Evolutionary conservation across 2,888 invertebrate genomes (phyloP), one percentile per base, ranked within the genome.

Genomic region (Diplazon laetatorius): DNA sequence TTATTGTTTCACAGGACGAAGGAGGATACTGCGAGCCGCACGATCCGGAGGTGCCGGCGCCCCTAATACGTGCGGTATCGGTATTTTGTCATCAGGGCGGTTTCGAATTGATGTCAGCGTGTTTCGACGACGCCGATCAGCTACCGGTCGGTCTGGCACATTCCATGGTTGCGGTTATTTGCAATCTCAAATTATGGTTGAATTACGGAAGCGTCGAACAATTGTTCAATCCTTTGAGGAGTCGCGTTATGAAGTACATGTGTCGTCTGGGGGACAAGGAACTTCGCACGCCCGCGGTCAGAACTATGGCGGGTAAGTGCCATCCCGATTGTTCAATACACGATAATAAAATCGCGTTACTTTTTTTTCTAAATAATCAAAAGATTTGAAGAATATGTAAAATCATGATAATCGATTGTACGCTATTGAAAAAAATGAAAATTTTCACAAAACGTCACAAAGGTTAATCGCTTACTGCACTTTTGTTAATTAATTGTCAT

Each of bases 211-310:
- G 97, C 81, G 96, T 98, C 81, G 94, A 97, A 83, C 97, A 97
- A 88, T 93, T 97, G 82, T 96, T 98, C 88, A 95, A 97, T 90
- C 97, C 97, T 16, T 92, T 98, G 82, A 94, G 98, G 76, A 95
- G 96, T 81, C 95, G 96, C 87, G 97, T 98, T 78, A 93, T 98
- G 85, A 94, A 96, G 84, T 98, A 97, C 89, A 97, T 98, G 97
- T 98, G 98, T 91, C 96, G 95, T 91, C 93, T 98, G 82, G 96
- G 96, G 16, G 98, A 98, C 91, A 97, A 97, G 88, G 98, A 98
- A 91, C 92, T 98, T 62, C 94, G 98, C 82, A 95, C 96, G 70
- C 96, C 96, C 25, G 96, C 96, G 44, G 97, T 97, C 42, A 95
- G 97, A 85, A 96, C 97, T 85, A 97, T 98, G 97, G 98, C 97